Evolutionary conservation across 2,113 vertebrate species (phyloP).

Genomic region (Saccopteryx bilineata): DNA sequence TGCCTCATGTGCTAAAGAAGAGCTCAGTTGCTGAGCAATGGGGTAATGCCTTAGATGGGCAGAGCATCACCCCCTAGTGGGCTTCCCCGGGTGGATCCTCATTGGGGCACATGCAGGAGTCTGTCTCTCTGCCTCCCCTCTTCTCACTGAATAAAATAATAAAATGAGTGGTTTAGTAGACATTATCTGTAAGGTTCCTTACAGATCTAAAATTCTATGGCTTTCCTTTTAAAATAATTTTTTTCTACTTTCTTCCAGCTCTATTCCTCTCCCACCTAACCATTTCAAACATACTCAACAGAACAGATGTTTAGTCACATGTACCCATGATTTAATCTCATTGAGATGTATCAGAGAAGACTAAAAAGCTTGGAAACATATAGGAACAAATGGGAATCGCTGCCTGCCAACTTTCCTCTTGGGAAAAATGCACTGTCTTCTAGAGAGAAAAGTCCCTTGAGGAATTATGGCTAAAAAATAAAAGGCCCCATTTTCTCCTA

Average conservation of each 20-base stretch:
- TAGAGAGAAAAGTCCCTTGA: background rate
- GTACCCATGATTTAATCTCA: conserved; percentile 47
- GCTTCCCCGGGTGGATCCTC: too few relatives aligned
- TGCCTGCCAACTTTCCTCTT: conserved; percentile 54
- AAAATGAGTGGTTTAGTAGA: background rate
- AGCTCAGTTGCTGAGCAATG: too few relatives aligned
- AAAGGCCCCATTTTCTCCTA: background rate
- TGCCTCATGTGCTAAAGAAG: too few relatives aligned
- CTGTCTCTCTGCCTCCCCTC: too few relatives aligned
- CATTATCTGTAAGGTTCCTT: background rate
- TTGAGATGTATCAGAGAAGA: conserved; percentile 48
- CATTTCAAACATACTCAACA: conserved; percentile 52
- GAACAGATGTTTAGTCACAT: conserved; percentile 64
- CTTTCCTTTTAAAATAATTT: background rate
- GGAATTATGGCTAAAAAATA: conserved; percentile 21
- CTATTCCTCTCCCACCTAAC: background rate
- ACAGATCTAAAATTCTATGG: background rate
- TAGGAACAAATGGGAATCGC: conserved; percentile 62
- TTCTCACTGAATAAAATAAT: too few relatives aligned
- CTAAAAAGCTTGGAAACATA: conserved; percentile 46
- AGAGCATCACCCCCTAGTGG: too few relatives aligned
- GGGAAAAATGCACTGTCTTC: conserved; percentile 45
- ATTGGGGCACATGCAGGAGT: too few relatives aligned
- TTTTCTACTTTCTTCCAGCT: background rate
- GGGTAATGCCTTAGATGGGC: too few relatives aligned